Evolutionary conservation across 2,888 invertebrate species (phyloP).

Genomic region (Hydroisotoma schaefferi): DNA sequence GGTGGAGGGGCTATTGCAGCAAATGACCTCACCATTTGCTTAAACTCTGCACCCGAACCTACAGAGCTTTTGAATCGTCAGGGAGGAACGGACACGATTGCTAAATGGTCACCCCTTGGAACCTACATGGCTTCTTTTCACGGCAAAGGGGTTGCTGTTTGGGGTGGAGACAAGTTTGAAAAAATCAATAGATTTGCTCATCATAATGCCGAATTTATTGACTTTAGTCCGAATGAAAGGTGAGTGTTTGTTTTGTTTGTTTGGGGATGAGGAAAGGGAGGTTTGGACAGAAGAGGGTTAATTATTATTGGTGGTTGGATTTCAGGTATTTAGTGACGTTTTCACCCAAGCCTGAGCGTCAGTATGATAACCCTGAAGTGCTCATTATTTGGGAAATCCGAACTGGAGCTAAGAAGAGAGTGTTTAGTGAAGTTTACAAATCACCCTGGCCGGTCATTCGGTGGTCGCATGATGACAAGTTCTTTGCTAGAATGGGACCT

Average conservation of each 20-base stretch:
- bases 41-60: constrained; percentile 86
- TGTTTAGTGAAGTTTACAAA: constrained; percentile 78
- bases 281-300: no score
- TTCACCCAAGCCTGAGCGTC: constrained; percentile 67
- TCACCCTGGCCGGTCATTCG: constrained; percentile 85
- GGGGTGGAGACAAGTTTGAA: constrained; percentile 92
- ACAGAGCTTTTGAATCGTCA: constrained; percentile 73
- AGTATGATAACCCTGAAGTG: constrained; percentile 68
- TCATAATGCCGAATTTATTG: constrained; percentile 86
- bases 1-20: constrained; percentile 62
- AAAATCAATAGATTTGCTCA: constrained; percentile 91
- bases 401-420: constrained; percentile 87
- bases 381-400: constrained; percentile 93
- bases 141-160: constrained; percentile 88
- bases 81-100: constrained; percentile 93
- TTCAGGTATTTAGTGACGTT: constrained; percentile 84
- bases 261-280: no score
- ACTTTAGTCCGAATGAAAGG: constrained; percentile 97
- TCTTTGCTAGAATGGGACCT: constrained; percentile 81
- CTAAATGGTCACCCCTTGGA: constrained; percentile 96
- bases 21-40: constrained; percentile 80
- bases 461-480: constrained; percentile 95
- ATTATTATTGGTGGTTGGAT: no score
- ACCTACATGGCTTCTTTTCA: constrained; percentile 97
- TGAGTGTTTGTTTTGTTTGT: constrained; percentile 50